phyloP scores from a whole-genome alignment of 1,140 invertebrate species.

The Drosophila prosaltans region DNA sequence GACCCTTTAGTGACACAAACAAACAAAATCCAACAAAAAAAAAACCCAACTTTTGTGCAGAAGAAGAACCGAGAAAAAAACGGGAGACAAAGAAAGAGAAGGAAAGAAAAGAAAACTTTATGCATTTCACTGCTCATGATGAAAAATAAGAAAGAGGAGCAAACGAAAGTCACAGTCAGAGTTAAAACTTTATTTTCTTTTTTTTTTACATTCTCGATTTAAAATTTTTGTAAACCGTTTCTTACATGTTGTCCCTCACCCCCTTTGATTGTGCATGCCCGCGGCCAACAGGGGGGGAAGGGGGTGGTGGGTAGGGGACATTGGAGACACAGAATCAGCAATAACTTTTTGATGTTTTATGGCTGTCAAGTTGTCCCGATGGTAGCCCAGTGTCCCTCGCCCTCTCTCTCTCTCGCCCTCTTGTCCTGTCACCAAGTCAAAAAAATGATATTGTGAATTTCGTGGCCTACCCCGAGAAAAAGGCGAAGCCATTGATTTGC shows the following conservation, averaged over 20 bases:
- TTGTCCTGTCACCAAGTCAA: conserved; percentile 57
- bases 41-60: conserved; percentile 60
- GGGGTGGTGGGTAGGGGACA: neutral
- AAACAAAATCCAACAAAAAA: conserved; percentile 66
- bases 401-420: neutral
- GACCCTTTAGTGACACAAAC: conserved; percentile 72
- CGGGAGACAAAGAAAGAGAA: neutral
- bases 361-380: conserved; percentile 73
- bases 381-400: neutral
- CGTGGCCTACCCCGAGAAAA: conserved; percentile 27
- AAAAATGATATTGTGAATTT: conserved; percentile 73
- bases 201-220: conserved; percentile 11
- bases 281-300: neutral
- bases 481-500: conserved; percentile 65
- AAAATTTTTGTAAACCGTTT: conserved; percentile 24
- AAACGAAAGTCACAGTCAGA: conserved; percentile 3
- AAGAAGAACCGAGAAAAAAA: neutral
- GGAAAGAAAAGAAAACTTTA: conserved; percentile 59
- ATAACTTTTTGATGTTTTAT: conserved; percentile 81
- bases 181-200: neutral
- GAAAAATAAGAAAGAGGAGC: conserved; percentile 36
- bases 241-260: neutral
- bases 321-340: conserved; percentile 21
- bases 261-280: conserved; percentile 7
- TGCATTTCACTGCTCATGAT: conserved; percentile 77